A percentile compares a stretch with the other conserved stretches of the same genome.
Conservation (phyloP, 1,140 invertebrate genomes). For the Platyscapa corneri region DNA sequence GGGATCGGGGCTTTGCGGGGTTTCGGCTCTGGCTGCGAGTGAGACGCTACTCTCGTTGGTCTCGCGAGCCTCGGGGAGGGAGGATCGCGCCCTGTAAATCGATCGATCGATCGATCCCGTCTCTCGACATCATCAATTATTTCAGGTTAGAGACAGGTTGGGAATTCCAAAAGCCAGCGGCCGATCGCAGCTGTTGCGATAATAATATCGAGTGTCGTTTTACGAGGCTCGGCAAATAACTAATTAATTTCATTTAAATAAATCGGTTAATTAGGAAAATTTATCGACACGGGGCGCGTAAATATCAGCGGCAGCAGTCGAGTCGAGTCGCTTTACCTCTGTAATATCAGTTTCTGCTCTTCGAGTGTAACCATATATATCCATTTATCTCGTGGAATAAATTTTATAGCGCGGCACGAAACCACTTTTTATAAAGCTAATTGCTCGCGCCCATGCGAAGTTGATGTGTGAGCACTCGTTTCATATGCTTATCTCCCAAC, state of each 20-base stretch:
- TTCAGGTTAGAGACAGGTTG: too few relatives aligned
- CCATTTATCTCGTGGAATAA: conserved; percentile 36
- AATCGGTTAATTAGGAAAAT: conserved; percentile 24
- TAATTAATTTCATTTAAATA: conserved; percentile 1
- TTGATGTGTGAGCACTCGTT: conserved; percentile 15
- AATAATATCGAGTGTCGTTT: not conserved
- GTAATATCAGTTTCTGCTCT: conserved; percentile 16
- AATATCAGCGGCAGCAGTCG: not conserved
- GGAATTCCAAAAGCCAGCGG: too few relatives aligned
- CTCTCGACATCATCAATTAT: too few relatives aligned
- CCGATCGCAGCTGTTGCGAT: not conserved
- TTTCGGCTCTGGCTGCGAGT: too few relatives aligned
- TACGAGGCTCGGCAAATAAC: not conserved
- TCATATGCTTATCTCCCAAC: conserved; percentile 21
- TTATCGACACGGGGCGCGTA: not conserved
- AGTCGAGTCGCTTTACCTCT: not conserved
- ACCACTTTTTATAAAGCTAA: conserved; percentile 40
- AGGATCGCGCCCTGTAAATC: too few relatives aligned
- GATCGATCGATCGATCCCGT: too few relatives aligned
- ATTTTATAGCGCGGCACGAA: conserved; percentile 37
- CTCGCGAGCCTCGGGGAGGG: too few relatives aligned
- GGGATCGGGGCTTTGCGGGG: too few relatives aligned
- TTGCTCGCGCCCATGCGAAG: conserved; percentile 36
- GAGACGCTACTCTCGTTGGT: too few relatives aligned
- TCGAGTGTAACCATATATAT: conserved; percentile 17